Evolutionary conservation across 2,113 vertebrate species (phyloP).

Genomic region (Pogonocichla stellata): DNA sequence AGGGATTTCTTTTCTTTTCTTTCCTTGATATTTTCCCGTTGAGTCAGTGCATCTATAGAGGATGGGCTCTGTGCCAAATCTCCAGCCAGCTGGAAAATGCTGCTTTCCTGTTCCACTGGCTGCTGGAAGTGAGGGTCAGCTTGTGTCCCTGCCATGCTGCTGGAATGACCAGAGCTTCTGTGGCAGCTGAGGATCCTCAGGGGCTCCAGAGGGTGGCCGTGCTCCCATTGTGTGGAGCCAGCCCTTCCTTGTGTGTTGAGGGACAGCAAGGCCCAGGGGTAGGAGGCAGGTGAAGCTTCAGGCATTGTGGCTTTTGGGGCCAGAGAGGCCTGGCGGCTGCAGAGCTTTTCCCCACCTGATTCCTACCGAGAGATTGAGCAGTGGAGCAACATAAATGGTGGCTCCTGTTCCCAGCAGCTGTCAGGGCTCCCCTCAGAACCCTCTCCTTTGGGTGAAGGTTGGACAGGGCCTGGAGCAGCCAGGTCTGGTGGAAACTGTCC

Average conservation of each 20-base stretch:
- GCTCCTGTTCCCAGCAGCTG: background rate
- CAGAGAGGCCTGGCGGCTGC: background rate
- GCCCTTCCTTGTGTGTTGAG: background rate
- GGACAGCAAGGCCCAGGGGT: background rate
- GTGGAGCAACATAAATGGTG: background rate
- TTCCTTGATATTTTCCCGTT: background rate
- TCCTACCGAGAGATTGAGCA: accelerated
- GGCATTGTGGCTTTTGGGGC: accelerated
- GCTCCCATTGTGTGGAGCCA: background rate
- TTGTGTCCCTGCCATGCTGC: background rate
- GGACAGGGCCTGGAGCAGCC: background rate
- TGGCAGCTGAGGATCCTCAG: background rate
- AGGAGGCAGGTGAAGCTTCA: accelerated
- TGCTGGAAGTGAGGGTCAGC: background rate
- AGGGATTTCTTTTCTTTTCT: background rate
- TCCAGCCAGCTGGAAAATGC: background rate
- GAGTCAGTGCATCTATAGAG: background rate
- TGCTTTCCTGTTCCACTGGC: background rate
- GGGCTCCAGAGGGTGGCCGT: background rate
- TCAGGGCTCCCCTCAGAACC: accelerated
- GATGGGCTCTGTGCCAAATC: background rate
- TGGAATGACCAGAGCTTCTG: background rate
- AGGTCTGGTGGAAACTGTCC: background rate
- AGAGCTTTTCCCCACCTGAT: background rate
- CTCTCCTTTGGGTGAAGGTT: background rate